Conservation (phyloP, 2,113 vertebrate genomes). For the Procavia capensis region DNA sequence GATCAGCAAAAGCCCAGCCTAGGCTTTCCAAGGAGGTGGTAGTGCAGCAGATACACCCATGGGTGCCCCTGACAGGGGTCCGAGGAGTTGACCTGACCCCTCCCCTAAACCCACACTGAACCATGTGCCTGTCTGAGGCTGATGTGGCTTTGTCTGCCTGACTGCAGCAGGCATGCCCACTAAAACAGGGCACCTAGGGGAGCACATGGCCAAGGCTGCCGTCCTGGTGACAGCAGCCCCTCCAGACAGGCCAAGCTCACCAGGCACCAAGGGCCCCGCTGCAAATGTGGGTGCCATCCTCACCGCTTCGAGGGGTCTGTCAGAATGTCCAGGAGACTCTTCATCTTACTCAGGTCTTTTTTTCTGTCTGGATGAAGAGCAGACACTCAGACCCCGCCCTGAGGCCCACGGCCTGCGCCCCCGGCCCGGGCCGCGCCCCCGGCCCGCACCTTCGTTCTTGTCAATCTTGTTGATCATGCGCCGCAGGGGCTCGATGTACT, state of each 20-base stretch:
- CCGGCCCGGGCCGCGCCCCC: fast-evolving
- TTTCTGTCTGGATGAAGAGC: conserved; percentile 92
- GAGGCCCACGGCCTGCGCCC: fast-evolving
- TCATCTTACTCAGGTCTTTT: conserved; percentile 99
- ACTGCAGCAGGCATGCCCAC: too few species aligned
- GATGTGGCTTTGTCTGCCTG: neutral
- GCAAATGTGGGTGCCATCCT: neutral
- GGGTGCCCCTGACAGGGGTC: neutral
- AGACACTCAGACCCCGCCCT: conserved; percentile 2
- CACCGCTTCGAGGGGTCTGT: conserved; percentile 97
- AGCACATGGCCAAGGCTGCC: neutral
- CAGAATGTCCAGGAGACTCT: conserved; percentile 97
- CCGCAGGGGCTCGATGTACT: conserved; percentile 97
- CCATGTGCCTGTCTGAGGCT: neutral
- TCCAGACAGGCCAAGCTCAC: neutral
- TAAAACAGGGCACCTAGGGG: too few species aligned
- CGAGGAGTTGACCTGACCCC: neutral
- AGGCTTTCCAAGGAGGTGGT: neutral
- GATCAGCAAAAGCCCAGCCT: too few species aligned
- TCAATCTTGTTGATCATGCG: conserved; percentile 99
- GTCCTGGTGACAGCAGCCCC: too few species aligned
- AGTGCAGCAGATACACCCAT: neutral
- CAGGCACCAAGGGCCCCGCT: neutral
- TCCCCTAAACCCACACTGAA: neutral
- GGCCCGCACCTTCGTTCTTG: conserved; percentile 96